A percentile compares a stretch with the other conserved stretches of the same genome.
phyloP scores from a whole-genome alignment of 1,140 invertebrate species.

The Calephelis nemesis region DNA sequence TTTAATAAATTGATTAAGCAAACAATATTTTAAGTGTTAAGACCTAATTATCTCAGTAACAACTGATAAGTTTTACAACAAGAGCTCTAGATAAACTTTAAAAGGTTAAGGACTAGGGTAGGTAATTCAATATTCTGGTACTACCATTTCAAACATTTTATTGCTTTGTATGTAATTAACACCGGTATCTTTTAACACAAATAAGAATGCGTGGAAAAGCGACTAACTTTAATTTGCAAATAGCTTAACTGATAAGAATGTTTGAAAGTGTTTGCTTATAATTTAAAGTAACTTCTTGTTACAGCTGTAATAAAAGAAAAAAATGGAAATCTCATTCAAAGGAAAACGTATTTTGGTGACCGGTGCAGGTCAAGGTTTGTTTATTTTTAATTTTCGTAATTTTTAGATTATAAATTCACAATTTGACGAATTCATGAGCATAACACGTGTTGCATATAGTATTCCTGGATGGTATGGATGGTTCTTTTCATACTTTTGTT shows the following conservation, averaged over 20 bases:
- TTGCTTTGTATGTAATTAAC: neutral
- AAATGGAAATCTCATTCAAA: slow-evolving; percentile 81
- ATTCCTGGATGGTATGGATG: too few relatives aligned
- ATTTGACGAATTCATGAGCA: neutral
- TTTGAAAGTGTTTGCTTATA: too few relatives aligned
- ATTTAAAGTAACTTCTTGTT: too few relatives aligned
- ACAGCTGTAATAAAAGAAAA: neutral
- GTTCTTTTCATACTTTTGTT: too few relatives aligned
- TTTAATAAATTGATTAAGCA: too few relatives aligned
- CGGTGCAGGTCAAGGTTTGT: slow-evolving; percentile 88
- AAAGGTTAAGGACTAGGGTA: neutral
- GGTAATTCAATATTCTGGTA: neutral
- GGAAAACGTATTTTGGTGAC: slow-evolving; percentile 91
- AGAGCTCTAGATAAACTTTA: neutral
- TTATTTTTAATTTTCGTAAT: slow-evolving; percentile 21
- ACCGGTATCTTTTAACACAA: neutral
- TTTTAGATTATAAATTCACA: neutral
- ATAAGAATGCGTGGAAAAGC: too few relatives aligned
- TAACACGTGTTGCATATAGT: too few relatives aligned
- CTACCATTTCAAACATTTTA: neutral
- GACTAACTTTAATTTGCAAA: too few relatives aligned
- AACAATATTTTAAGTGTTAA: too few relatives aligned
- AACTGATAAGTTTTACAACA: neutral
- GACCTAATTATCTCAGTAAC: too few relatives aligned
- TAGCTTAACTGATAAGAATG: too few relatives aligned